These are phyloP conservation scores for Caranx melampygus DNA, from an alignment of 2,113 vertebrate genomes.

Conservation along the genomic window DNA sequence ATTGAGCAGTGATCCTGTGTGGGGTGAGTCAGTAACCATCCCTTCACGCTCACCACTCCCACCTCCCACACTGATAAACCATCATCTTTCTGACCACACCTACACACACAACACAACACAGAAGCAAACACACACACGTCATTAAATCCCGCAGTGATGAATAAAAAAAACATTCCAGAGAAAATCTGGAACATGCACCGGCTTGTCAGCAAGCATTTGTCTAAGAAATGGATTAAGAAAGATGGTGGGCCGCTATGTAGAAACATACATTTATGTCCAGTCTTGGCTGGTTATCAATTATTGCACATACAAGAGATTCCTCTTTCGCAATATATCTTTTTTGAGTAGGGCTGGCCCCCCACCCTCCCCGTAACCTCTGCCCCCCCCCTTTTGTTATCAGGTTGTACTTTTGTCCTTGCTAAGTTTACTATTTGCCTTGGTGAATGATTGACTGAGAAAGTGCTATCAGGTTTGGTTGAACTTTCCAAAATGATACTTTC, in stretches of 20 bases:
- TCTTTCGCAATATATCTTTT: slow-evolving; percentile 2
- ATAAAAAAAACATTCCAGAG: slow-evolving; percentile 22
- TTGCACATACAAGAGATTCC: neutral
- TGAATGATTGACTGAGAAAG: slow-evolving; percentile 80
- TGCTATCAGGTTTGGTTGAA: neutral
- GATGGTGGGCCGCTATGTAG: neutral
- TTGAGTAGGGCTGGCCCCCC: neutral
- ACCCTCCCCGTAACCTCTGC: neutral
- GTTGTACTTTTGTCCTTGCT: slow-evolving; percentile 74
- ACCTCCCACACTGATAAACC: slow-evolving; percentile 47
- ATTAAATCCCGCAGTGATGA: slow-evolving; percentile 29
- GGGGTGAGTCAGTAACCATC: slow-evolving; percentile 80
- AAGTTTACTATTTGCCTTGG: slow-evolving; percentile 72
- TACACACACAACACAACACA: slow-evolving; percentile 22
- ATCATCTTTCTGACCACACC: slow-evolving; percentile 46
- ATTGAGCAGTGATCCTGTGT: slow-evolving; percentile 65
- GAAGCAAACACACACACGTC: slow-evolving; percentile 17
- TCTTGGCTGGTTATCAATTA: neutral
- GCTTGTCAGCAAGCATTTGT: slow-evolving; percentile 14
- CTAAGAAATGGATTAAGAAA: neutral
- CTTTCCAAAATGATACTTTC: slow-evolving; percentile 41
- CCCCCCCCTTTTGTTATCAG: slow-evolving; percentile 61
- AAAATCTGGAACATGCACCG: slow-evolving; percentile 19
- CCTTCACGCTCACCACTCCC: slow-evolving; percentile 40
- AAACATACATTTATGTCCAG: neutral